Evolutionary conservation across 2,797 vertebrate genomes (phyloP).

Genomic region (Borostomias antarcticus): DNA sequence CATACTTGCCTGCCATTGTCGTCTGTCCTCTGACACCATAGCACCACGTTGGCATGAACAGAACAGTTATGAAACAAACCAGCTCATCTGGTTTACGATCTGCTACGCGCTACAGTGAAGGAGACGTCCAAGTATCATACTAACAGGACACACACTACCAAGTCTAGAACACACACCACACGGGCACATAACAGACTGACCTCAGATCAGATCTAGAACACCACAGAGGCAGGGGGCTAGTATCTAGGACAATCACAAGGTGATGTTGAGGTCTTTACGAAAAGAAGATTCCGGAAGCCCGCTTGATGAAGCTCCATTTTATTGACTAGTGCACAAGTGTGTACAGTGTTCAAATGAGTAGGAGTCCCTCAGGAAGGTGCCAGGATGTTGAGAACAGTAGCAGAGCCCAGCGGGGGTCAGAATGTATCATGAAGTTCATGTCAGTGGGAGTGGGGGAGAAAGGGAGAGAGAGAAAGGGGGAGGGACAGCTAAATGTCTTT

Average conservation of each 20-base stretch:
- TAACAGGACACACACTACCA: slow-evolving; percentile 22
- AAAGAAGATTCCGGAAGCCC: slow-evolving; percentile 59
- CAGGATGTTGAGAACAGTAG: slow-evolving; percentile 56
- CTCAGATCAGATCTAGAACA: slow-evolving; percentile 20
- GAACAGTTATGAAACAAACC: slow-evolving; percentile 31
- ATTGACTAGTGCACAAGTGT: slow-evolving; percentile 87
- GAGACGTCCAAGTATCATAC: slow-evolving; percentile 20
- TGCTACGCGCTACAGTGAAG: slow-evolving; percentile 26
- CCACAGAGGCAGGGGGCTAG: slow-evolving; percentile 28
- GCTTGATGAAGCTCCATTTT: slow-evolving; percentile 88
- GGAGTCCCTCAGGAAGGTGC: slow-evolving; percentile 60
- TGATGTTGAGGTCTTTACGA: slow-evolving; percentile 26
- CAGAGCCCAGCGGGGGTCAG: slow-evolving; percentile 37
- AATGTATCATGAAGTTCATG: slow-evolving; percentile 18
- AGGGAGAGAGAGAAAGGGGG: slow-evolving; percentile 15
- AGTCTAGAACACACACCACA: neutral
- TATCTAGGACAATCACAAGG: slow-evolving; percentile 30
- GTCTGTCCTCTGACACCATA: slow-evolving; percentile 49
- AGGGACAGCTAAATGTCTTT: neutral
- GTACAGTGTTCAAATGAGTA: slow-evolving; percentile 76
- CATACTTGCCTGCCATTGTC: slow-evolving; percentile 53
- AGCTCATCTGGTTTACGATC: slow-evolving; percentile 20
- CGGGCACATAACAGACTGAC: slow-evolving; percentile 14
- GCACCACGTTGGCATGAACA: slow-evolving; percentile 35
- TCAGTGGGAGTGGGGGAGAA: neutral